Percentiles rank a stretch among this genome's conserved stretches.
Evolutionary conservation across 2,113 vertebrate genomes (phyloP).

Genomic region (Myocastor coypus): DNA sequence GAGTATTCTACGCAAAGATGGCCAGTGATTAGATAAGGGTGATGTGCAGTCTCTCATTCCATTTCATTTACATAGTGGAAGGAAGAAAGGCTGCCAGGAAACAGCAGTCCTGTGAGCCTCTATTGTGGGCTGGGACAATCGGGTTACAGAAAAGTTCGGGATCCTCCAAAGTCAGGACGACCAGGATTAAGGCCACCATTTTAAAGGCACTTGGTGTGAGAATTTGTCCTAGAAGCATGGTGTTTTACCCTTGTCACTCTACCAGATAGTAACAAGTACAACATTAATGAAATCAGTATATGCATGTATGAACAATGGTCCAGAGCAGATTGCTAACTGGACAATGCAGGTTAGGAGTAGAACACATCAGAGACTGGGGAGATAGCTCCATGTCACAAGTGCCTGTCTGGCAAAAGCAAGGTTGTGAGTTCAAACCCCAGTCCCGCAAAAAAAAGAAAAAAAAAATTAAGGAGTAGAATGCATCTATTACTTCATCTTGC

Average conservation of each 20-base stretch:
- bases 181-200: not conserved
- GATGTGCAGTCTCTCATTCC: not conserved
- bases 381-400: too few species aligned
- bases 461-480: not conserved
- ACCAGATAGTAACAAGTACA: not conserved
- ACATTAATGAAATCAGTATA: not conserved
- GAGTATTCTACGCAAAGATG: constrained; percentile 35
- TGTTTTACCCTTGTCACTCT: not conserved
- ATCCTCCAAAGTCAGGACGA: not conserved
- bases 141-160: not conserved
- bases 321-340: not conserved
- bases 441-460: too few species aligned
- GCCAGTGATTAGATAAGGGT: not conserved
- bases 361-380: too few species aligned
- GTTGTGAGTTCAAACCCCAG: too few species aligned
- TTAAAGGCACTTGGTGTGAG: not conserved
- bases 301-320: not conserved
- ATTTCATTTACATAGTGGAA: not conserved
- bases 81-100: not conserved
- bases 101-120: not conserved
- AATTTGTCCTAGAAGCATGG: constrained; percentile 24
- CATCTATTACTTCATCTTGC: not conserved
- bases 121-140: not conserved
- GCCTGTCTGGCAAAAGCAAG: too few species aligned
- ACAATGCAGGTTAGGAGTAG: not conserved